Conservation (phyloP, 2,797 vertebrate species). For the Steatocranus sp. region DNA sequence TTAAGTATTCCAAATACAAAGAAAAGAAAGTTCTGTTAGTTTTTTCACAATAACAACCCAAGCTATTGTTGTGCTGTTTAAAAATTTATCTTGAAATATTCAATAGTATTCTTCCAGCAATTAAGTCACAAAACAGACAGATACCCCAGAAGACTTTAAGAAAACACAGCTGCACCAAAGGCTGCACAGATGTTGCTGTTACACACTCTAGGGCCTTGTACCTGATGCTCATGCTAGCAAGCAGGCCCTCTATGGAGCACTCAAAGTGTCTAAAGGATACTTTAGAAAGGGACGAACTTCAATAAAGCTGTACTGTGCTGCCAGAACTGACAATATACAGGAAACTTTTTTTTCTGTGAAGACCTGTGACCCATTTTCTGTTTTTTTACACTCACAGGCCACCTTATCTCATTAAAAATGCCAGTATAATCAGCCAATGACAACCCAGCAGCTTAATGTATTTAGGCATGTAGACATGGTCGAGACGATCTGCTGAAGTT, state of each 20-base stretch:
- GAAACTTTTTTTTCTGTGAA: not conserved
- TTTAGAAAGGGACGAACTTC: not conserved
- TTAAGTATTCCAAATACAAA: conserved; percentile 1
- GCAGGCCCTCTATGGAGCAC: not conserved
- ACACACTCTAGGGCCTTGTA: not conserved
- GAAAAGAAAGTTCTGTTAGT: not conserved
- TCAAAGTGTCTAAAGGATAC: not conserved
- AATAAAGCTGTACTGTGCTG: not conserved
- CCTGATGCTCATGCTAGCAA: not conserved
- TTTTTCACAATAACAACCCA: not conserved
- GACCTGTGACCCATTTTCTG: not conserved
- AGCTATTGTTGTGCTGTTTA: not conserved
- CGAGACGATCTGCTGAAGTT: not conserved
- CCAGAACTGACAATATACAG: not conserved
- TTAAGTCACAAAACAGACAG: not conserved
- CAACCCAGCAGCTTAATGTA: not conserved
- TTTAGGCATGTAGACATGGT: not conserved
- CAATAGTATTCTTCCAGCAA: not conserved
- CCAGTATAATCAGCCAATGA: not conserved
- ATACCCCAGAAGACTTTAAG: not conserved
- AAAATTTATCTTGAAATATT: not conserved
- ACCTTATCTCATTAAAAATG: not conserved
- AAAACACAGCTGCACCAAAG: not conserved
- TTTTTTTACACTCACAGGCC: not conserved
- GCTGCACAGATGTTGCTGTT: not conserved